Evolutionary conservation across 2,113 vertebrate genomes (phyloP).

Genomic region (Henicopernis longicauda): DNA sequence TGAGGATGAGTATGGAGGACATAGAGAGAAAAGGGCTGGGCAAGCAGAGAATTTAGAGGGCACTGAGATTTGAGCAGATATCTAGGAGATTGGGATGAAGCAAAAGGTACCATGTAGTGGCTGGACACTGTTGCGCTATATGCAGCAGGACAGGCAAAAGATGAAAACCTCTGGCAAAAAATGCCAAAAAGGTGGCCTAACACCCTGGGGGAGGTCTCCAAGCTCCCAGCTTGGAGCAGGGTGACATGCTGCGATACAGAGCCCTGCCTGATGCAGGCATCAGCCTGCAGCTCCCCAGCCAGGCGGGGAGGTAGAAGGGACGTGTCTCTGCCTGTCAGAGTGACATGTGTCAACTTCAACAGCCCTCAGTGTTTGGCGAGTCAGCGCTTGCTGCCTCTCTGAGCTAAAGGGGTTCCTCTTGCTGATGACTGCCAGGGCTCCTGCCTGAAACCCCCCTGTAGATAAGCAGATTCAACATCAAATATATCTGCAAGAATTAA

Average conservation of each 20-base stretch:
- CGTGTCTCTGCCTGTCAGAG: rapidly evolving
- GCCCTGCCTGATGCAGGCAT: background rate
- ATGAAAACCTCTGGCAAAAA: background rate
- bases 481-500: background rate
- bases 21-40: background rate
- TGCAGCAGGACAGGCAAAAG: background rate
- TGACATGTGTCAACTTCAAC: rapidly evolving
- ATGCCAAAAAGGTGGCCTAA: background rate
- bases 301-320: background rate
- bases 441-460: background rate
- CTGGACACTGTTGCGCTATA: background rate
- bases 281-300: background rate
- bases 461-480: background rate
- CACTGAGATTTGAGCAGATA: background rate
- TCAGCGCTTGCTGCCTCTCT: background rate
- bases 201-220: background rate
- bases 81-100: background rate
- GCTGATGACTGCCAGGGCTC: background rate
- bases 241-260: background rate
- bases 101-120: background rate
- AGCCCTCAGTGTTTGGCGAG: rapidly evolving
- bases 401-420: background rate
- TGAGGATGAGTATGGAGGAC: background rate
- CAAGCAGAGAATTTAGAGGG: background rate
- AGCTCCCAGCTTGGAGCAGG: background rate